Evolutionary conservation across 2,797 vertebrate species (phyloP), one percentile per base, ranked within the genome.

Genomic region (Rachycentron canadum): DNA sequence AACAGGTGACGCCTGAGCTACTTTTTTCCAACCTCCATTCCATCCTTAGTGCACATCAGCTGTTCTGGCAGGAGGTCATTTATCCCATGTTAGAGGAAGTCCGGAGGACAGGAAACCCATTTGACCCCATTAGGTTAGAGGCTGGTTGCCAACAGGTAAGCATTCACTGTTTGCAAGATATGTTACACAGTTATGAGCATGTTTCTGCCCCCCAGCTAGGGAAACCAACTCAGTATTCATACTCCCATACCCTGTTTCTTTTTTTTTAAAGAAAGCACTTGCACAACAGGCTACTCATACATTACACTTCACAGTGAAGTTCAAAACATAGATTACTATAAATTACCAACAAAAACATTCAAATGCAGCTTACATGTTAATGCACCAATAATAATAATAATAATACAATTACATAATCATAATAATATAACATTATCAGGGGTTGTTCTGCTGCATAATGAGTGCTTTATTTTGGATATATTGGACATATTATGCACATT

Each of bases 1-100:
- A 45, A 58, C 81, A 96, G 96, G 89, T 95, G 77, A 89, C 85
- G 13, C 91, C 91, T 1, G 86, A 93, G 75, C 86, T 77, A 50
- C 93, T 97, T n/a, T 97, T 97, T 87, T 96, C 92, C 72, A 96
- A 95, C 85, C 88, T 97, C 26, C 87, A 93, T 59, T 90, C 84
- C 71, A 92, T 97, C 83, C 90, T 96, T 68, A 72, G 43, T 1
- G 90, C 92, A n/a, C 96, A 97, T 77, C 91, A 76, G 76, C 86
- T 85, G 6, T 96, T 97, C 85, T 97, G 96, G 96, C 87, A 95
- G 64, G 95, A 97, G 59, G 94, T 96, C 65, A 85, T 97, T 52
- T 92, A 86, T 32, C 96, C 96, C 17, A 92, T 94, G 90, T 83
- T 97, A 57, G 63, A 90, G 41, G 88, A 94, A 36, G 94, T 91